Percentiles rank a stretch among this genome's conserved stretches.
These are phyloP conservation scores for Lasioglossum lativentre DNA, from an alignment of 2,888 invertebrate genomes.

Conservation along the genomic window DNA sequence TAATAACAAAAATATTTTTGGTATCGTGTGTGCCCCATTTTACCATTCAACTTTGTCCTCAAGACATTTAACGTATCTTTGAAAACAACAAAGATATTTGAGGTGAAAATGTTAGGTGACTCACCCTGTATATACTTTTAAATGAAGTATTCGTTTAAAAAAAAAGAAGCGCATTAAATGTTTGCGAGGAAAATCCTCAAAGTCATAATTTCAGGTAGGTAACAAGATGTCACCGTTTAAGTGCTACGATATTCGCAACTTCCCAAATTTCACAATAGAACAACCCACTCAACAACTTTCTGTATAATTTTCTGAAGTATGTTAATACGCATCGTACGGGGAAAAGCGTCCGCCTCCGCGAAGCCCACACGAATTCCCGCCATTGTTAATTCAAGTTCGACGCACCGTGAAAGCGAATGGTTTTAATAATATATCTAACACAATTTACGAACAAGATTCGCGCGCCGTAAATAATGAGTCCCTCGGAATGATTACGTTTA, in stretches of 20 bases:
- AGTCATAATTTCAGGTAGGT: not conserved
- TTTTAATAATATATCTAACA: not conserved
- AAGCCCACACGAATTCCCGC: not conserved
- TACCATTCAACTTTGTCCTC: too few species aligned
- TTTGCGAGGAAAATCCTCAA: not conserved
- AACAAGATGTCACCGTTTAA: not conserved
- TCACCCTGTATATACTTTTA: too few species aligned
- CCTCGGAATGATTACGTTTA: not conserved
- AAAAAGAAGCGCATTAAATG: not conserved
- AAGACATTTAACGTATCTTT: too few species aligned
- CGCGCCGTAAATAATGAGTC: not conserved
- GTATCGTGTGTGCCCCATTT: too few species aligned
- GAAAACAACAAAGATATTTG: too few species aligned
- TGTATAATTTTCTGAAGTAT: not conserved
- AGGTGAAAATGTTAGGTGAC: too few species aligned
- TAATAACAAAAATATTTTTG: too few species aligned
- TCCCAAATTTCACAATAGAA: not conserved
- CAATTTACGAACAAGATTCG: not conserved
- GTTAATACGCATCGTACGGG: not conserved
- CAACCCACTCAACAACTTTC: not conserved
- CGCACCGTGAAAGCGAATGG: not conserved
- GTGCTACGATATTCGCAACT: not conserved
- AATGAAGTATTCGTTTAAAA: not conserved
- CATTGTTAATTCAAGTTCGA: not conserved
- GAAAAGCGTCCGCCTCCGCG: not conserved